Base-by-base conservation (phyloP, 2,797 vertebrate genomes). In the Anguilla pacifica region DNA sequence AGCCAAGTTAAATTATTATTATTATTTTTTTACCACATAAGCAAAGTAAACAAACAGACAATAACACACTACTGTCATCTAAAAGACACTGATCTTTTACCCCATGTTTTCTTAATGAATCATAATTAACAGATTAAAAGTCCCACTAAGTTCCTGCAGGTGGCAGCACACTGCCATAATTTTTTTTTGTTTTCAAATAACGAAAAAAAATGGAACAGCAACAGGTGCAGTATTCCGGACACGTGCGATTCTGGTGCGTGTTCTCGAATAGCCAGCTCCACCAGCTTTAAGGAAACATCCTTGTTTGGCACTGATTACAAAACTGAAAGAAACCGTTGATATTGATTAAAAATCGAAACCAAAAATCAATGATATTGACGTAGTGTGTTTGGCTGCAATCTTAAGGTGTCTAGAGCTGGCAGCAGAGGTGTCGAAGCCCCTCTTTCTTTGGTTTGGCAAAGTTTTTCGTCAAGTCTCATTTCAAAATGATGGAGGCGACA, bases 1-100 rank as follows among this genome's bases (percentile, higher is more conserved):
- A 49, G 88, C 3, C 83, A 89, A 89, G 11, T 25, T 70, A 61
- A 28, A 81, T 86, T 85, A 51, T 85, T 87, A 51, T 85, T 39
- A 2, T 39, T 35, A 1, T 59, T 43, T 43, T 43, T 53, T 39
- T 15, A 55, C 3, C 31, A 17, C 55, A 88, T 31, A 82, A 49
- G 25, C 53, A 31, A 6, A 77, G 28, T 22, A 81, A 25, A 35
- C 35, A 74, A 83, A n/a, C 57, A 39, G n/a, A 61, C 46, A 77
- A 81, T 43, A 25, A 72, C 3, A 77, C 3, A 49, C 19, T 49
- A 87, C n/a, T 49, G 31, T 53, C 22, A 70, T 39, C 81, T n/a
- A 22, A n/a, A 70, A 46, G 22, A n/a, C 28, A 19, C 19, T 72
- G 43, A 25, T 28, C 46, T 49, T 11, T 6, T 28, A 3, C 35